Conservation (phyloP, 2,113 vertebrate species). For the Mormoops blainvillei region DNA sequence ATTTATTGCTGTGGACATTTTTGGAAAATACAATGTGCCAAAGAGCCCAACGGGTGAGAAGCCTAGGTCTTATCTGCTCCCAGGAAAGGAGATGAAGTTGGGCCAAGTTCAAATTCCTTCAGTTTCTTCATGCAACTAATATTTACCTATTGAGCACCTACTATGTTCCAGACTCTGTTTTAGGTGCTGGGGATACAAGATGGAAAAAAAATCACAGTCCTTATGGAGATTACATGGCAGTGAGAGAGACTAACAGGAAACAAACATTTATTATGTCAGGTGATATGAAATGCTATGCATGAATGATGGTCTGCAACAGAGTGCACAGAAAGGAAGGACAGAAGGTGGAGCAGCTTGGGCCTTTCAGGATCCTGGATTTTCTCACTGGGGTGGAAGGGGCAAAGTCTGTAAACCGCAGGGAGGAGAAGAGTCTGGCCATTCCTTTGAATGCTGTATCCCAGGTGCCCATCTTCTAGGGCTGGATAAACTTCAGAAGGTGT, state of each 20-base stretch:
- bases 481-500: background rate
- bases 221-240: background rate
- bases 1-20: background rate
- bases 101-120: conserved; percentile 7
- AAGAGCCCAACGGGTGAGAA: background rate
- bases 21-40: background rate
- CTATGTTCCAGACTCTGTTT: background rate
- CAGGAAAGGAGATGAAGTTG: background rate
- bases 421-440: background rate
- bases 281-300: background rate
- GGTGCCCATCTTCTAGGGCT: background rate
- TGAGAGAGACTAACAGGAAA: background rate
- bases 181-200: background rate
- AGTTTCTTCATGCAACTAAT: background rate
- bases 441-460: background rate
- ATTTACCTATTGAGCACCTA: conserved; percentile 1
- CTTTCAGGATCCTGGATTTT: background rate
- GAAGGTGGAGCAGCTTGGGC: background rate
- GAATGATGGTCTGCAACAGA: background rate
- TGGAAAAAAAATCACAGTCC: background rate
- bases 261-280: background rate
- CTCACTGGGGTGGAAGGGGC: background rate
- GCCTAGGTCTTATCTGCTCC: background rate
- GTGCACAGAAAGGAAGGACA: background rate
- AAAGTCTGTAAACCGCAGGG: background rate